Percentiles rank a stretch among this genome's conserved stretches.
Evolutionary conservation across 2,888 invertebrate genomes (phyloP).

Genomic region (Sympetrum striolatum): DNA sequence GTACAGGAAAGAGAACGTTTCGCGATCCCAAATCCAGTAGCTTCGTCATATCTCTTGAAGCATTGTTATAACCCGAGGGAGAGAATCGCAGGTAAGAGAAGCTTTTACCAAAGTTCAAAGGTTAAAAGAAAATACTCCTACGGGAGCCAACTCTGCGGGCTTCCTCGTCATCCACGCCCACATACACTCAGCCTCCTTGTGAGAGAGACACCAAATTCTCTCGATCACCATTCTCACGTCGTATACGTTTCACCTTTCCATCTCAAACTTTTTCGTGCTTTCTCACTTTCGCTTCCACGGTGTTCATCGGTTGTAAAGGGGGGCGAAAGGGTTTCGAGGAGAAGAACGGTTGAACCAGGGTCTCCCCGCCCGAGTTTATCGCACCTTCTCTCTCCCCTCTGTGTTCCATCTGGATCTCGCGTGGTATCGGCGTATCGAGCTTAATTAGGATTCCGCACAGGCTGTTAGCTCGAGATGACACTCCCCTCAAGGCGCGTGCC

Average conservation of each 20-base stretch:
- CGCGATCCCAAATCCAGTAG: neutral
- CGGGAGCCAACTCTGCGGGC: neutral
- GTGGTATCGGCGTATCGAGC: neutral
- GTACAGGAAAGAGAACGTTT: no score
- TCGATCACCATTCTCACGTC: neutral
- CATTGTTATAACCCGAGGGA: neutral
- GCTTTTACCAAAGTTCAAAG: neutral
- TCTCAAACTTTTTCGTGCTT: no score
- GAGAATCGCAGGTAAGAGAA: neutral
- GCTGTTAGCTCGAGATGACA: neutral
- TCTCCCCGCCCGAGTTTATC: neutral
- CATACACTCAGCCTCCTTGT: neutral
- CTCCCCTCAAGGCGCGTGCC: neutral
- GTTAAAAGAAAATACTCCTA: neutral
- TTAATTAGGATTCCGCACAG: neutral
- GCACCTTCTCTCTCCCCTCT: neutral
- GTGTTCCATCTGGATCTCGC: neutral
- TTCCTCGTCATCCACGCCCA: neutral
- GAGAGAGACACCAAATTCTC: neutral
- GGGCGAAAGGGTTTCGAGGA: neutral
- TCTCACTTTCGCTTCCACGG: no score
- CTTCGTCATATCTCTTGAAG: neutral
- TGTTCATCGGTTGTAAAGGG: no score
- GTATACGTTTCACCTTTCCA: no score
- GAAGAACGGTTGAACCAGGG: neutral